Conservation (phyloP, 2,888 invertebrate species). For the Netelia fuscicornis region DNA sequence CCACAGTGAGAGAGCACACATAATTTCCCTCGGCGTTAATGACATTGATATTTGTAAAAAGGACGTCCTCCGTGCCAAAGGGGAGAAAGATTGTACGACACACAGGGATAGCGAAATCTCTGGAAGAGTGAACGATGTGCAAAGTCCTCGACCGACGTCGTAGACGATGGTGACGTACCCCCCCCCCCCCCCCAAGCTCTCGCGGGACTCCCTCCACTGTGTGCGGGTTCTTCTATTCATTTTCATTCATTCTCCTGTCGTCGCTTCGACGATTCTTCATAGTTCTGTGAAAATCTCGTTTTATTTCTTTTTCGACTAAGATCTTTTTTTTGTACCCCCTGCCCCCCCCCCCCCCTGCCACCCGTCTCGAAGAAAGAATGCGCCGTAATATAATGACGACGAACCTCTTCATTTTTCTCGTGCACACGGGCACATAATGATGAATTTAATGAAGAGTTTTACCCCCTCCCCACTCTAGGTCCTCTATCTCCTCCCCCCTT, state of each 20-base stretch:
- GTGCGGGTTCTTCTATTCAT: constrained; percentile 57
- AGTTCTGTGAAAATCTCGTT: constrained; percentile 8
- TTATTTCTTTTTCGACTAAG: not conserved
- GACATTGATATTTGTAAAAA: not conserved
- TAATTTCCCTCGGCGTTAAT: no score
- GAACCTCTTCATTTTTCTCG: constrained; percentile 60
- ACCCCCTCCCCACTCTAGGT: constrained; percentile 9
- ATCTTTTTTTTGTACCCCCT: constrained; percentile 2
- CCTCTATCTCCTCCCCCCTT: not conserved
- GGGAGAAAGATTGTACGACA: constrained; percentile 35
- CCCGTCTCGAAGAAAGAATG: constrained; percentile 35
- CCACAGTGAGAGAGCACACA: no score
- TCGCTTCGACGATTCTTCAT: constrained; percentile 61
- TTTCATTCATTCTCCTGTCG: constrained; percentile 55
- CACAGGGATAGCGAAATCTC: constrained; percentile 55
- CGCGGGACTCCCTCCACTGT: constrained; percentile 71
- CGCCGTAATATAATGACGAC: constrained; percentile 50
- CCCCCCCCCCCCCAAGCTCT: constrained; percentile 65
- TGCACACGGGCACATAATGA: constrained; percentile 65
- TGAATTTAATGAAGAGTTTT: constrained; percentile 67
- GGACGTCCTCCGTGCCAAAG: not conserved
- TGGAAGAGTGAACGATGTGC: constrained; percentile 31
- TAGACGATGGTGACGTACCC: not conserved
- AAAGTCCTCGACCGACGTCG: constrained; percentile 55
- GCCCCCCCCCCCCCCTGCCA: not conserved